Conservation (phyloP, 2,888 invertebrate species). For the Tetragonisca angustula region DNA sequence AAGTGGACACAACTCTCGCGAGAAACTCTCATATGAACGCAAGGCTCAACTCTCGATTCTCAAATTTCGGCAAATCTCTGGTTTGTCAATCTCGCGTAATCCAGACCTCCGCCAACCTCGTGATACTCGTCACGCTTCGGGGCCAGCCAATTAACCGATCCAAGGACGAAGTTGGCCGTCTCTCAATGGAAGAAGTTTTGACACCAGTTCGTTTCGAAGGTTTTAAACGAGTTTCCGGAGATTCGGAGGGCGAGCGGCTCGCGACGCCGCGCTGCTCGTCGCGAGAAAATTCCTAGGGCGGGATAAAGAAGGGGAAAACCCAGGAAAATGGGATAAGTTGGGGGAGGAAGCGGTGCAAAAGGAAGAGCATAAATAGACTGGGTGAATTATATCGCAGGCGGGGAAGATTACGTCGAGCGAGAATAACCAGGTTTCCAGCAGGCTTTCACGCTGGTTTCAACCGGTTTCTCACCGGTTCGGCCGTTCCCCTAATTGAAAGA, state of each 20-base stretch:
- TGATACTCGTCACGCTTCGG: not conserved
- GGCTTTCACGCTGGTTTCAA: too few relatives aligned
- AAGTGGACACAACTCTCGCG: too few relatives aligned
- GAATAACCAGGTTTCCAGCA: not conserved
- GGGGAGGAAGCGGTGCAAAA: not conserved
- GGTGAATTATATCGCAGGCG: not conserved
- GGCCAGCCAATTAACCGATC: constrained; percentile 1
- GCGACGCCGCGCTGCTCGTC: not conserved
- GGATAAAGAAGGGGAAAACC: constrained; percentile 2
- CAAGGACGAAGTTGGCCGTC: not conserved
- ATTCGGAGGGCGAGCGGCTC: not conserved
- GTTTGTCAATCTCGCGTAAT: not conserved
- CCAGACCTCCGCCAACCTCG: not conserved
- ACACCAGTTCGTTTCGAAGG: constrained; percentile 9
- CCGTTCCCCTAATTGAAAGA: too few relatives aligned
- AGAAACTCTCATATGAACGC: too few relatives aligned
- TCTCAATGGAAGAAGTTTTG: not conserved
- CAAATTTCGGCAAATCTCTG: not conserved
- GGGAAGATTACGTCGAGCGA: not conserved
- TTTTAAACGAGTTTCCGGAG: constrained; percentile 10
- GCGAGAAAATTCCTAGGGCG: not conserved
- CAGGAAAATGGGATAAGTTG: constrained; percentile 22
- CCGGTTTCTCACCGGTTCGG: too few relatives aligned
- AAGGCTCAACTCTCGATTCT: not conserved
- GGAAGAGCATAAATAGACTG: not conserved